These are phyloP conservation scores for Labeo calbasu DNA, from an alignment of 2,797 vertebrate species.

Conservation along the genomic window DNA sequence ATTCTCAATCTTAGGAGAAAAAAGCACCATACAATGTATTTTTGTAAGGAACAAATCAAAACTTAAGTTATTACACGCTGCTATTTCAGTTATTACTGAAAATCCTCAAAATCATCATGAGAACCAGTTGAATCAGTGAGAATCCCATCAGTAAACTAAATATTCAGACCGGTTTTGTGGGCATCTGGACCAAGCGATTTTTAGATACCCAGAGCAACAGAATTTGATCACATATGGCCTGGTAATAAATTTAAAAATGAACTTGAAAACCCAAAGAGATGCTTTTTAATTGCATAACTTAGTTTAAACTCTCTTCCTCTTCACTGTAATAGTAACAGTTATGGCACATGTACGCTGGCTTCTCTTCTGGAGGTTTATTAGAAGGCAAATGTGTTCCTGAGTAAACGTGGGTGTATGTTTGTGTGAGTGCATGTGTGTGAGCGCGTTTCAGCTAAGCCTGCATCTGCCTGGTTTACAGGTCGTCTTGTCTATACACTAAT, in stretches of 20 bases:
- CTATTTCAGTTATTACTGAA: no score
- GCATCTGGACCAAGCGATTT: not conserved
- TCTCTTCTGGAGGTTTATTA: not conserved
- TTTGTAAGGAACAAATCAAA: not conserved
- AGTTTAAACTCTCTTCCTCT: not conserved
- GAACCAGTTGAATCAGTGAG: not conserved
- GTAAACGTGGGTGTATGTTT: not conserved
- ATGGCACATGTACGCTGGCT: not conserved
- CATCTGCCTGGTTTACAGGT: slow-evolving; percentile 10
- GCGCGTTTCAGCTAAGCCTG: not conserved
- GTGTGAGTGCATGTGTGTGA: not conserved
- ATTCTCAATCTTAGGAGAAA: no score
- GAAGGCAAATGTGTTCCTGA: not conserved
- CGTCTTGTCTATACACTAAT: not conserved
- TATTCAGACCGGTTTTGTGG: not conserved
- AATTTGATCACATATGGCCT: no score
- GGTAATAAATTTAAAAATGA: not conserved
- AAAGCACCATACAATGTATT: no score
- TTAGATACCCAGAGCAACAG: not conserved
- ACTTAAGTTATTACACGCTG: not conserved
- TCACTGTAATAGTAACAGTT: not conserved
- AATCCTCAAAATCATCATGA: not conserved
- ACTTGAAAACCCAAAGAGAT: not conserved
- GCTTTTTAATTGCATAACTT: not conserved
- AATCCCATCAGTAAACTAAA: not conserved